Evolutionary conservation across 2,888 invertebrate species (phyloP).

Genomic region (Ceraclea dissimilis): DNA sequence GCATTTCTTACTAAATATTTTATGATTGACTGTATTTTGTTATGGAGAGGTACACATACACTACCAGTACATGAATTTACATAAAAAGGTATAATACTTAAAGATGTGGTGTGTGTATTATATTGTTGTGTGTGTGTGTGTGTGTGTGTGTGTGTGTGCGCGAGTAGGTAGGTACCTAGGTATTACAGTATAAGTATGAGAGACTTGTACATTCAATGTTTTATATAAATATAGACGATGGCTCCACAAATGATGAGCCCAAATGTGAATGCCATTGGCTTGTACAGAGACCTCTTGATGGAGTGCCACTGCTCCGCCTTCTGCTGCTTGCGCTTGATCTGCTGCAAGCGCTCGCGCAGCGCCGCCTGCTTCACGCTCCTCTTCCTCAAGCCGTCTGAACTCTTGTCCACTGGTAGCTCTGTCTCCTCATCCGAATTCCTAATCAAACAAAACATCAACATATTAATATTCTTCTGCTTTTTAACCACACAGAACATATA

Average conservation of each 20-base stretch:
- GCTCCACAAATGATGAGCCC: slow-evolving; percentile 61
- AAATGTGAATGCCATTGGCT: slow-evolving; percentile 63
- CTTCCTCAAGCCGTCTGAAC: slow-evolving; percentile 7
- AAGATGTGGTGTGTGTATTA: no score
- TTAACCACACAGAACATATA: no score
- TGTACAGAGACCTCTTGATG: slow-evolving; percentile 72
- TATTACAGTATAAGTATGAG: no score
- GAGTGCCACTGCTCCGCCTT: slow-evolving; percentile 63
- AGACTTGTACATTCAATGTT: slow-evolving; percentile 32
- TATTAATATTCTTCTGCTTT: not conserved
- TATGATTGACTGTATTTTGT: no score
- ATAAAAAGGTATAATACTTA: no score
- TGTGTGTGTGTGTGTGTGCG: no score
- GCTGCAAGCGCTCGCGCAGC: slow-evolving; percentile 28
- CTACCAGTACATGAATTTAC: no score
- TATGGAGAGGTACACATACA: no score
- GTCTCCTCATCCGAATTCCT: not conserved
- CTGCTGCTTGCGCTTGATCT: slow-evolving; percentile 61
- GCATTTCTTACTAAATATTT: no score
- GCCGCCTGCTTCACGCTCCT: slow-evolving; percentile 8
- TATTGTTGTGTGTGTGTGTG: no score
- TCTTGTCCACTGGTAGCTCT: not conserved
- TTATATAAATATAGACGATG: slow-evolving; percentile 52
- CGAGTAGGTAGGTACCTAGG: no score
- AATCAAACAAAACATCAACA: not conserved